Conservation (phyloP, 1,140 invertebrate genomes). For the Medauroidea extradentata region DNA sequence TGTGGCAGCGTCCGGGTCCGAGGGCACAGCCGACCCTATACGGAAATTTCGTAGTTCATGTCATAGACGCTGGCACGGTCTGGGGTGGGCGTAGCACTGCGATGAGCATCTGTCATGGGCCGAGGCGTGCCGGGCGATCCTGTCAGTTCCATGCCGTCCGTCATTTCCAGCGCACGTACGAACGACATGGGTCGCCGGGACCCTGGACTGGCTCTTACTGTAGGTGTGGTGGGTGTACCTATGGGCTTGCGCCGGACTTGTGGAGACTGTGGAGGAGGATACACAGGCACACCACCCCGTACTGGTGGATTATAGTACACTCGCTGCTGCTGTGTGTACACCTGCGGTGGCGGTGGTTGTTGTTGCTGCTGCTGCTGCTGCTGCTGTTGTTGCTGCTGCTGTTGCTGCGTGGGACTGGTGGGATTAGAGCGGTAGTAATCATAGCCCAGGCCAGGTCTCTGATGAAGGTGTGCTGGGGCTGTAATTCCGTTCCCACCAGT, state of each 20-base stretch:
- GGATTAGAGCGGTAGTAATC: slow-evolving; percentile 65
- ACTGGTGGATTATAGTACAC: slow-evolving; percentile 54
- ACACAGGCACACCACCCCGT: slow-evolving; percentile 61
- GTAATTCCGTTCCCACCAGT: slow-evolving; percentile 33
- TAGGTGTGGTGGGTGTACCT: slow-evolving; percentile 43
- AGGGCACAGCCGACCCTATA: slow-evolving; percentile 48
- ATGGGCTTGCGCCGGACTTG: slow-evolving; percentile 59
- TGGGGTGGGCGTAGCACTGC: slow-evolving; percentile 57
- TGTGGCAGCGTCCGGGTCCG: slow-evolving; percentile 12
- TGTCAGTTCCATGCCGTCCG: slow-evolving; percentile 71
- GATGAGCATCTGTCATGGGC: slow-evolving; percentile 31
- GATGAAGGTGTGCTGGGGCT: slow-evolving; percentile 1
- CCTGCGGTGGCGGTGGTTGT: too few species aligned
- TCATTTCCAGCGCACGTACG: slow-evolving; percentile 86
- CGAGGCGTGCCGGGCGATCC: slow-evolving; percentile 35
- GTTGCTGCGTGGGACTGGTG: slow-evolving; percentile 67
- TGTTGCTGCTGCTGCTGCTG: slow-evolving; percentile 27
- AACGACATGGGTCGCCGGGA: slow-evolving; percentile 80
- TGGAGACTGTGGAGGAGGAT: slow-evolving; percentile 58
- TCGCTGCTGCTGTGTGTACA: slow-evolving; percentile 22
- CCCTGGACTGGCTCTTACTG: slow-evolving; percentile 33
- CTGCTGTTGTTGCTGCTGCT: slow-evolving; percentile 37
- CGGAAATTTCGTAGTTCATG: slow-evolving; percentile 94
- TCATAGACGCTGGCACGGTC: slow-evolving; percentile 88
- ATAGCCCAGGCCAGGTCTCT: slow-evolving; percentile 22